Percentiles rank a stretch among this genome's conserved stretches.
phyloP scores from a whole-genome alignment of 2,113 vertebrate genomes.

The Oxyura jamaicensis region DNA sequence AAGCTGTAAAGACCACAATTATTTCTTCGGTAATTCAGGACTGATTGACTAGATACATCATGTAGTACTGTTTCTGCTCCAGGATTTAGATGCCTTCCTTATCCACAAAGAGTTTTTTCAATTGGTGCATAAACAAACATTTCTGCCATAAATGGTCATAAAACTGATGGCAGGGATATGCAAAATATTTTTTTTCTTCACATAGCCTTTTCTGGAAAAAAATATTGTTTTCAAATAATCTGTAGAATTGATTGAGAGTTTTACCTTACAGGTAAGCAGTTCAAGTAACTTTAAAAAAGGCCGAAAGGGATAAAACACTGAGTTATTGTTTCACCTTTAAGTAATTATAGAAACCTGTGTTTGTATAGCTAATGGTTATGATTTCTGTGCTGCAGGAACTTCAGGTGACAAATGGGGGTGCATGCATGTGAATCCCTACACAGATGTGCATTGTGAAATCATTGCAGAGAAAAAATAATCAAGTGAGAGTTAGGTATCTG shows the following conservation, averaged over 20 bases:
- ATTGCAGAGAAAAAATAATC: slow-evolving; percentile 1
- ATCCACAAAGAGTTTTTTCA: not conserved
- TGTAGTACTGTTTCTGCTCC: not conserved
- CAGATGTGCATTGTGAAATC: not conserved
- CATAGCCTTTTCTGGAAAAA: not conserved
- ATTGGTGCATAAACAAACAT: not conserved
- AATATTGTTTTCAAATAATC: slow-evolving; percentile 1
- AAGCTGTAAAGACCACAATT: not conserved
- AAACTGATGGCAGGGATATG: not conserved
- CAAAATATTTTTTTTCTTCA: not conserved
- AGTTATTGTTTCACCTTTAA: not conserved
- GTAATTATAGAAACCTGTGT: not conserved
- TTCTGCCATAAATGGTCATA: not conserved
- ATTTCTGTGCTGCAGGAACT: not conserved
- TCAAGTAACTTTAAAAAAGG: not conserved
- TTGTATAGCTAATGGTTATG: not conserved
- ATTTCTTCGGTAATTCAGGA: not conserved
- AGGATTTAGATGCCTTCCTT: not conserved
- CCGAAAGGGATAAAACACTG: not conserved
- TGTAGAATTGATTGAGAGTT: not conserved
- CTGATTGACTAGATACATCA: slow-evolving; percentile 11
- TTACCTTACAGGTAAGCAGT: not conserved
- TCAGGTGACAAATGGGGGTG: not conserved
- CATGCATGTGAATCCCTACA: not conserved
- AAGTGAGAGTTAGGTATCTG: not conserved